Base-by-base conservation (phyloP, 2,888 invertebrate genomes). In the Polydrusus tereticollis region DNA sequence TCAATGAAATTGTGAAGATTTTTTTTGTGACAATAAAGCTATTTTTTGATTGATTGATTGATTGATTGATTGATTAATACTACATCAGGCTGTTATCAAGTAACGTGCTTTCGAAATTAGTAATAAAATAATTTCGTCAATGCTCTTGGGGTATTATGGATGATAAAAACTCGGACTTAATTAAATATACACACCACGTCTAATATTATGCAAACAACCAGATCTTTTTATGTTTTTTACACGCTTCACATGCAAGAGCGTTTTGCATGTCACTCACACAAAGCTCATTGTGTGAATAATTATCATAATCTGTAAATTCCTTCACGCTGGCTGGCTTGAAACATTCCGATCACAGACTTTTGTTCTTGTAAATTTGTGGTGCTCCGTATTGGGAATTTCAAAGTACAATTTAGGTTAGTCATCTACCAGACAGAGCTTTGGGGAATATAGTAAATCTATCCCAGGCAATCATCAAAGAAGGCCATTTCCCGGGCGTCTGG, bases 231-330 rank as follows among this genome's bases (percentile, higher is more conserved):
- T 45, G 20, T 23, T 12, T 1, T 21, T 23, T 47, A 3, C 38
- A 38, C 58, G 58, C 58, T 41, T 58, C 23, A 58, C 58, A 58
- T 58, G 58, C 41, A 12, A 47, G 38, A 58, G 18, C 58, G 36
- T 38, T 58, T 36, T 36, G 38, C 58, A 38, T 58, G 38, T 41
- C 36, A 58, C 41, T 38, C 38, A 36, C 21, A 41, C 58, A 58
- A 38, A 14, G 36, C 36, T 36, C 16, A 58, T 58, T 58, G 58
- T 58, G 58, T 58, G 41, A 58, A 58, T 58, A 58, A 58, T 58
- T 58, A 41, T 58, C 2, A 41, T 36, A 41, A 41, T 41, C 58
- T 38, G 23, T 47, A n/a, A 36, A 58, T 58, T 58, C 58, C 41
- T 36, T 58, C 58, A 58, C 58, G 41, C 58, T 41, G 21, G 58